These are phyloP conservation scores for Porites australiensis DNA, from an alignment of 64 coral and sea anemone species.

Conservation along the genomic window DNA sequence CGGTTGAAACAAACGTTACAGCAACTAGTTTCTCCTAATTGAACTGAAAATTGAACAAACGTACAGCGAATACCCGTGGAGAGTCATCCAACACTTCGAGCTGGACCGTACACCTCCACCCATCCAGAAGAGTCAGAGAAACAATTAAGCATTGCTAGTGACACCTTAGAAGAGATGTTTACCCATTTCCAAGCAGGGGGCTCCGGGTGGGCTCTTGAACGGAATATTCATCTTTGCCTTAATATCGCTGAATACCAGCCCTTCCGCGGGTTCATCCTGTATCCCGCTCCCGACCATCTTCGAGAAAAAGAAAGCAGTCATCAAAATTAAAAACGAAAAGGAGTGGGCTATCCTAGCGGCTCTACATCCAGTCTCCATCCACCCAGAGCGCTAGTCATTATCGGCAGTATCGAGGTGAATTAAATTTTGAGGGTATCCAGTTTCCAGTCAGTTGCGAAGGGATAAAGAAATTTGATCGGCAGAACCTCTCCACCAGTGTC, in stretches of 20 bases:
- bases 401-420: not conserved
- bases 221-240: not conserved
- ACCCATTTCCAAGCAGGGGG: no score
- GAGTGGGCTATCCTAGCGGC: not conserved
- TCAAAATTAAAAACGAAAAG: conserved; percentile 13
- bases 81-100: no score
- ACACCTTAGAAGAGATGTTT: no score
- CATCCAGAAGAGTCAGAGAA: no score
- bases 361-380: conserved; percentile 1
- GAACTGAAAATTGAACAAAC: no score
- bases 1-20: no score
- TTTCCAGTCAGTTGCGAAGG: not conserved
- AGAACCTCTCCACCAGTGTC: not conserved
- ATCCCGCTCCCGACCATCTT: not conserved
- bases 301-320: conserved; percentile 33
- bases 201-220: no score
- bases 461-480: no score
- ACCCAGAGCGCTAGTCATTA: not conserved
- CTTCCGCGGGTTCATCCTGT: conserved; percentile 8
- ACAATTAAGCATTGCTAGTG: no score
- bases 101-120: no score
- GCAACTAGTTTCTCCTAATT: no score
- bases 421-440: not conserved
- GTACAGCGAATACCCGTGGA: no score
- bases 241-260: conserved; percentile 5